Base-by-base conservation (phyloP, 2,888 invertebrate species). In the Catocala sponsa region DNA sequence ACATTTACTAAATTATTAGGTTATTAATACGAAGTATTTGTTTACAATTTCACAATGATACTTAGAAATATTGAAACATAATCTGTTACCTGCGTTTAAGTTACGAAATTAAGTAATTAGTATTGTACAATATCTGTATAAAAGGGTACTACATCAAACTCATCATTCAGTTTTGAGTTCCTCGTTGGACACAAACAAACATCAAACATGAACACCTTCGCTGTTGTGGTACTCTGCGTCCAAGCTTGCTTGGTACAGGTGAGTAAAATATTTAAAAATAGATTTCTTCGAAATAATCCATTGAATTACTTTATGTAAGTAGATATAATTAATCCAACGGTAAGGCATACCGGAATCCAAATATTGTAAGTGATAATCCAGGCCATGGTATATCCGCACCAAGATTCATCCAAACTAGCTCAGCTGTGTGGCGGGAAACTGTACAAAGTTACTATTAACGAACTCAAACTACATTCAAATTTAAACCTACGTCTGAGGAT, bases 191-290 rank as follows among this genome's bases (percentile, higher is more conserved):
- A 15, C 15, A 15, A 15, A 15, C 15, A 15, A 15, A 15, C 46
- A 59, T 41, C 63, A 63, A 65, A 68, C 35, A 73, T 73, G 70
- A 57, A 61, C 52, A 55, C 71, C 57, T 64, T 72, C 48, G 64
- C 69, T 32, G 10, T 72, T 44, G 47, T 79, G 11, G 55, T 78
- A 32, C 59, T 78, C 56, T 77, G 74, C 71, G 59, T 74, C 53
- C 65, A 65, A 65, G 65, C 65, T 55, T 65, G 65, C 65, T 63
- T 63, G 63, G 52, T 63, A n/a, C 59, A 59, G 63, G 55, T 59
- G 13, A 46, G 57, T 48, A 43, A 6, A 5, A 49, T 7, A 9
- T 32, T 49, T 1, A 54, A 38, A 13, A 12, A 54, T 13, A 0
- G 38, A 38, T 47, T 48, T 53, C 15, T 74, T 75, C 49, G 5